Percentiles rank a stretch among this genome's conserved stretches.
Conservation (phyloP, 2,113 vertebrate species). For the Enhydra lutris region DNA sequence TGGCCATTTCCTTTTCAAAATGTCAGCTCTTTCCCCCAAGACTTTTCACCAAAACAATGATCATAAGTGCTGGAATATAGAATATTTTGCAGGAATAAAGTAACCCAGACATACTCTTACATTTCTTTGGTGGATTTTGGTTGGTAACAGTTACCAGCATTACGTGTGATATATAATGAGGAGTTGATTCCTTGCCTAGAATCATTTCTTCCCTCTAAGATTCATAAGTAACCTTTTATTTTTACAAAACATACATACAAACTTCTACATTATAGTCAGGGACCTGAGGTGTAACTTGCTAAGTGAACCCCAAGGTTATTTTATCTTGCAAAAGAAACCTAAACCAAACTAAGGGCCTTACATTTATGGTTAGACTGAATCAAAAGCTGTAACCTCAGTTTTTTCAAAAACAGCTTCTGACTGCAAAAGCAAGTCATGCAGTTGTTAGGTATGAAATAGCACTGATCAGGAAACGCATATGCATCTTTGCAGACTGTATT, state of each 20-base stretch:
- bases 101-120: constrained; percentile 58
- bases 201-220: constrained; percentile 57
- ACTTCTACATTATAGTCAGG: constrained; percentile 80
- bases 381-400: constrained; percentile 83
- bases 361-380: constrained; percentile 79
- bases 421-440: constrained; percentile 69
- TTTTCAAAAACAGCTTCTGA: constrained; percentile 75
- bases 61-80: constrained; percentile 67
- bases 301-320: constrained; percentile 74
- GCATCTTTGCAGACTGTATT: constrained; percentile 74
- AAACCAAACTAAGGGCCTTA: constrained; percentile 86
- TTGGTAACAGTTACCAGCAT: constrained; percentile 66
- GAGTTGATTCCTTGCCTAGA: constrained; percentile 39
- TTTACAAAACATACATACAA: constrained; percentile 67
- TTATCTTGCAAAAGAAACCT: constrained; percentile 79
- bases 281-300: constrained; percentile 74
- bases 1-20: constrained; percentile 46
- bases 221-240: constrained; percentile 66
- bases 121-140: constrained; percentile 59
- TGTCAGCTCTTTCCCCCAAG: constrained; percentile 31
- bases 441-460: constrained; percentile 80
- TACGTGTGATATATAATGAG: constrained; percentile 15
- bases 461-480: constrained; percentile 78
- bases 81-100: constrained; percentile 67
- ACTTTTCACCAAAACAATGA: constrained; percentile 67